A percentile compares a stretch with the other conserved stretches of the same genome.
These are phyloP conservation scores for Onthophagus sagittarius DNA, from an alignment of 2,888 invertebrate species.

Conservation along the genomic window DNA sequence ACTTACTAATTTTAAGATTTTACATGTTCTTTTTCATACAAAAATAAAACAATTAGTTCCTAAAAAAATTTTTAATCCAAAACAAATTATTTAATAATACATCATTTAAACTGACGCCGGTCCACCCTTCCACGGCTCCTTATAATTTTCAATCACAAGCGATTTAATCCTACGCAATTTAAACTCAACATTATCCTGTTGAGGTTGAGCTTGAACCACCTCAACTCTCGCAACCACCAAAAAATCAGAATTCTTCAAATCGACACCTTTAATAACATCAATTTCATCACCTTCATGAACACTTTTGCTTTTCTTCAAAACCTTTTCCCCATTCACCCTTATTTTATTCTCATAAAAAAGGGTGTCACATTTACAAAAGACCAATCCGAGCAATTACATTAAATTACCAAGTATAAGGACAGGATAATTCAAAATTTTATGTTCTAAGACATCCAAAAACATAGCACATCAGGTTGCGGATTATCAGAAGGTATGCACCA, in stretches of 20 bases:
- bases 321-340: slow-evolving; percentile 72
- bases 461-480: no score
- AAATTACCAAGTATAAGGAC: no score
- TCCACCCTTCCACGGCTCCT: slow-evolving; percentile 50
- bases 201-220: slow-evolving; percentile 54
- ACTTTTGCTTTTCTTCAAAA: slow-evolving; percentile 68
- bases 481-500: no score
- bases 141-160: slow-evolving; percentile 71
- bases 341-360: slow-evolving; percentile 78
- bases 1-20: background rate
- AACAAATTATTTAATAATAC: background rate
- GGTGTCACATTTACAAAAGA: slow-evolving; percentile 76
- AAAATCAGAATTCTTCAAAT: slow-evolving; percentile 64
- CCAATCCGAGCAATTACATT: slow-evolving; percentile 64
- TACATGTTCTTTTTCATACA: background rate
- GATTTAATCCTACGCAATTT: slow-evolving; percentile 66
- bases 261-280: slow-evolving; percentile 68
- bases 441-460: no score
- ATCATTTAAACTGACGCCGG: background rate
- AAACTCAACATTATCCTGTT: slow-evolving; percentile 57
- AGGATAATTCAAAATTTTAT: no score
- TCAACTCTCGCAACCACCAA: slow-evolving; percentile 67
- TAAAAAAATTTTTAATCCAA: background rate
- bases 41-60: background rate
- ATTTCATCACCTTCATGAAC: slow-evolving; percentile 71